A percentile compares a stretch with the other conserved stretches of the same genome.
Conservation (phyloP, 2,888 invertebrate genomes). For the Cataglyphis cursor region DNA sequence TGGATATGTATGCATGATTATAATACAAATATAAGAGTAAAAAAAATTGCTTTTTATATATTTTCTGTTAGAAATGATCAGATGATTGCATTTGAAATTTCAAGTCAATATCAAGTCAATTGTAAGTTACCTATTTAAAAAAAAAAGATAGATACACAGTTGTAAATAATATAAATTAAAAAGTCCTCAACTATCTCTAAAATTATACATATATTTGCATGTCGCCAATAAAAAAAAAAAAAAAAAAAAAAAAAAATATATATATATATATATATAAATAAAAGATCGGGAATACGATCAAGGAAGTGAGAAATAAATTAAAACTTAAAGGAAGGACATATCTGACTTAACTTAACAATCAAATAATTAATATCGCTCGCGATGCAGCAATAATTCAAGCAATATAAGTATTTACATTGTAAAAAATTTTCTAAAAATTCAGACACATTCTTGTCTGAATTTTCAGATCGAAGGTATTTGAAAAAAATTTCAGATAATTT, state of each 20-base stretch:
- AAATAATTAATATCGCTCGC: conserved; percentile 7
- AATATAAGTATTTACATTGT: neutral
- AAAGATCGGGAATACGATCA: neutral
- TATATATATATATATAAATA: too few species aligned
- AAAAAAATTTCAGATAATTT: too few species aligned
- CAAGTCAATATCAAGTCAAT: neutral
- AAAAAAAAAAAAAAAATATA: too few species aligned
- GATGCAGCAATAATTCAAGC: conserved; percentile 1
- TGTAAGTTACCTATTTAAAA: neutral
- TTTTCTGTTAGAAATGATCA: neutral
- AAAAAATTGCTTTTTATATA: conserved; percentile 10
- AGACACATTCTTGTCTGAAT: too few species aligned
- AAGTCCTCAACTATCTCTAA: neutral
- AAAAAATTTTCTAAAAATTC: too few species aligned
- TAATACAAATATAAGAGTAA: conserved; percentile 2
- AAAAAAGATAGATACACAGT: neutral
- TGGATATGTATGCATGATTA: conserved; percentile 26
- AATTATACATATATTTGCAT: neutral
- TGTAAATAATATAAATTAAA: neutral
- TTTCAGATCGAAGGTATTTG: too few species aligned
- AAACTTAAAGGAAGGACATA: neutral
- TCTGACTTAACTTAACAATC: neutral
- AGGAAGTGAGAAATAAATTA: neutral
- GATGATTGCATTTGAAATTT: neutral
- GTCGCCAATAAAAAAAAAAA: neutral